Evolutionary conservation across 2,888 invertebrate genomes (phyloP).

Genomic region (Panorpa germanica): DNA sequence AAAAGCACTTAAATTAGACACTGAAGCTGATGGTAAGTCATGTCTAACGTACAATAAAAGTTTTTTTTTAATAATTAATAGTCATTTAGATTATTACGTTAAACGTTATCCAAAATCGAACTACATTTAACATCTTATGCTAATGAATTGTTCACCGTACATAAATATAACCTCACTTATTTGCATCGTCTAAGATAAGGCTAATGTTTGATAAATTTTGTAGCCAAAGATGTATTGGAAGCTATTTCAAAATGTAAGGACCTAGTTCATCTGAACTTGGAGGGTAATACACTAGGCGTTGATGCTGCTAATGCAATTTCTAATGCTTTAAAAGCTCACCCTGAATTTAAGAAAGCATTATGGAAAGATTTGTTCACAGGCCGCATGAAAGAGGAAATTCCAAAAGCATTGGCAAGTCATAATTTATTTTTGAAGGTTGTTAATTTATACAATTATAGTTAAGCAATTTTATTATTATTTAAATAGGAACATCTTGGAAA

Average conservation of each 20-base stretch:
- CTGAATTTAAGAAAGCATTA: slow-evolving; percentile 60
- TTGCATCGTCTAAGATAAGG: neutral
- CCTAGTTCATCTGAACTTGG: slow-evolving; percentile 59
- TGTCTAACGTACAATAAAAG: too few relatives aligned
- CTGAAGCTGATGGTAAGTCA: slow-evolving; percentile 55
- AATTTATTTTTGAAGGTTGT: neutral
- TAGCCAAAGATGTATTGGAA: slow-evolving; percentile 54
- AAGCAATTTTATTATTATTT: slow-evolving; percentile 14
- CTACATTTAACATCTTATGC: too few relatives aligned
- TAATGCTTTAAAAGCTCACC: slow-evolving; percentile 55
- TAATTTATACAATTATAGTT: neutral
- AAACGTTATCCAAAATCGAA: too few relatives aligned
- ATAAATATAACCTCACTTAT: slow-evolving; percentile 4
- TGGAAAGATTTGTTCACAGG: slow-evolving; percentile 98
- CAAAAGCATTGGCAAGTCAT: slow-evolving; percentile 58
- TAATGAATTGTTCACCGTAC: too few relatives aligned
- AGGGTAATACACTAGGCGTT: slow-evolving; percentile 87
- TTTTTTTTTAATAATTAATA: too few relatives aligned
- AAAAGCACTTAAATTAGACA: slow-evolving; percentile 57
- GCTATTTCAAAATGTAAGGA: slow-evolving; percentile 51
- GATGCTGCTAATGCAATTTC: slow-evolving; percentile 74
- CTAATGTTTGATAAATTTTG: slow-evolving; percentile 12
- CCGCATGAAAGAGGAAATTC: slow-evolving; percentile 87
- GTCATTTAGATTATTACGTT: too few relatives aligned
- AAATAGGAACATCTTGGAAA: slow-evolving; percentile 50